These are phyloP conservation scores for Pelecanus crispus DNA, from an alignment of 2,113 vertebrate genomes.

Conservation along the genomic window DNA sequence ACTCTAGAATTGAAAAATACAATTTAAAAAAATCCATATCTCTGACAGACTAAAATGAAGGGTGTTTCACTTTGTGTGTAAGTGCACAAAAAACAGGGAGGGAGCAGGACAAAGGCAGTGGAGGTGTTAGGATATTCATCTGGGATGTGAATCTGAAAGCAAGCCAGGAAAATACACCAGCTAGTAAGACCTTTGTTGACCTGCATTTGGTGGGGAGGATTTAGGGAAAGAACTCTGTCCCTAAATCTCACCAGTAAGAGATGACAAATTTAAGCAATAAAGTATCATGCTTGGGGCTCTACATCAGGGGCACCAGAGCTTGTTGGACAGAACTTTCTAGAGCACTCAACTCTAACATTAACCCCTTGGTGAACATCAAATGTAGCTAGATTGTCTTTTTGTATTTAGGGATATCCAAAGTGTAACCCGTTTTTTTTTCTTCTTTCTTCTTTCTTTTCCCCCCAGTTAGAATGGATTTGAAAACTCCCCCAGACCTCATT, in stretches of 20 bases:
- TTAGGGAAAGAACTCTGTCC: not conserved
- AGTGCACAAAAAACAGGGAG: not conserved
- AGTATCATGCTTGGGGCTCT: not conserved
- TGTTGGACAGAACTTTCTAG: not conserved
- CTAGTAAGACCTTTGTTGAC: not conserved
- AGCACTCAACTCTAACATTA: not conserved
- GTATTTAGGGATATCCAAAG: not conserved
- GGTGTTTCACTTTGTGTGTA: not conserved
- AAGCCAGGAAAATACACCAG: not conserved
- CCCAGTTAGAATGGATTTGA: not conserved
- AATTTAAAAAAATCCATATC: not conserved
- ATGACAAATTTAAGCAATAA: not conserved
- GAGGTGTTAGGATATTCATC: not conserved
- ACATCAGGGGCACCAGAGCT: not conserved
- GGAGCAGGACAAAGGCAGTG: not conserved
- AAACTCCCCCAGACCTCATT: not conserved
- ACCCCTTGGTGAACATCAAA: not conserved
- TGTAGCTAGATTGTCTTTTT: not conserved
- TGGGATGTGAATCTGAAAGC: not conserved
- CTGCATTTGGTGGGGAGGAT: not conserved
- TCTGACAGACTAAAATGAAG: not conserved
- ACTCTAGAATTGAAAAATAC: not conserved
- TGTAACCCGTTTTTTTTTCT: not conserved
- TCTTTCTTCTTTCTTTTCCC: too few species aligned
- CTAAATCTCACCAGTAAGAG: not conserved